Evolutionary conservation across 2,113 vertebrate genomes (phyloP).

Genomic region (Leucosticte australis): DNA sequence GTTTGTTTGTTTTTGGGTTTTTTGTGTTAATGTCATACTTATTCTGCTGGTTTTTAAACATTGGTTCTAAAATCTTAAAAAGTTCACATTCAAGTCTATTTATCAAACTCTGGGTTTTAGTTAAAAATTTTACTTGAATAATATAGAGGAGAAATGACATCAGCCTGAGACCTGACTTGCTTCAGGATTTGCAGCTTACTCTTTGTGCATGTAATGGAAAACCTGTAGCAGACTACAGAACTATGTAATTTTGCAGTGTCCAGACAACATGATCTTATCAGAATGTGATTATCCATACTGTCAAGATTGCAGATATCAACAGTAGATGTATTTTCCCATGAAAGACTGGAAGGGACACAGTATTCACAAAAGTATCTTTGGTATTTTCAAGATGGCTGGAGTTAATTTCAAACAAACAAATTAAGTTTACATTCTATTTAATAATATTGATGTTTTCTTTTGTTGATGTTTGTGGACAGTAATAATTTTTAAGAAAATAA

Average conservation of each 20-base stretch:
- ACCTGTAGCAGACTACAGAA: neutral
- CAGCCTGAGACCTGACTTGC: neutral
- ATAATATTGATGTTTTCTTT: slow-evolving; percentile 49
- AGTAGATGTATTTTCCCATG: slow-evolving; percentile 46
- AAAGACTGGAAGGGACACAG: slow-evolving; percentile 33
- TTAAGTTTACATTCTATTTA: slow-evolving; percentile 34
- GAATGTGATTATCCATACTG: slow-evolving; percentile 4
- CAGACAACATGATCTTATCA: slow-evolving; percentile 71
- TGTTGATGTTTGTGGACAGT: slow-evolving; percentile 10
- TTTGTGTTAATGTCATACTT: neutral
- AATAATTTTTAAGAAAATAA: slow-evolving; percentile 47
- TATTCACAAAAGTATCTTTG: slow-evolving; percentile 49
- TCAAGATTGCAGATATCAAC: slow-evolving; percentile 21
- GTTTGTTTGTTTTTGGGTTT: neutral
- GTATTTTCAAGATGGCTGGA: slow-evolving; percentile 42
- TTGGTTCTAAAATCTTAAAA: neutral
- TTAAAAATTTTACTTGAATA: neutral
- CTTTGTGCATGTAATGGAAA: slow-evolving; percentile 14
- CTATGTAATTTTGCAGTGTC: slow-evolving; percentile 43
- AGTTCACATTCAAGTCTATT: neutral
- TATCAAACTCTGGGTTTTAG: neutral
- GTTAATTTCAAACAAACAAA: slow-evolving; percentile 28
- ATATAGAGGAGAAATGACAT: neutral
- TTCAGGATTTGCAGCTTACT: neutral
- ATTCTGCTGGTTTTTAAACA: neutral